Conservation (phyloP, 2,113 vertebrate species). For the Amphiprion percula region DNA sequence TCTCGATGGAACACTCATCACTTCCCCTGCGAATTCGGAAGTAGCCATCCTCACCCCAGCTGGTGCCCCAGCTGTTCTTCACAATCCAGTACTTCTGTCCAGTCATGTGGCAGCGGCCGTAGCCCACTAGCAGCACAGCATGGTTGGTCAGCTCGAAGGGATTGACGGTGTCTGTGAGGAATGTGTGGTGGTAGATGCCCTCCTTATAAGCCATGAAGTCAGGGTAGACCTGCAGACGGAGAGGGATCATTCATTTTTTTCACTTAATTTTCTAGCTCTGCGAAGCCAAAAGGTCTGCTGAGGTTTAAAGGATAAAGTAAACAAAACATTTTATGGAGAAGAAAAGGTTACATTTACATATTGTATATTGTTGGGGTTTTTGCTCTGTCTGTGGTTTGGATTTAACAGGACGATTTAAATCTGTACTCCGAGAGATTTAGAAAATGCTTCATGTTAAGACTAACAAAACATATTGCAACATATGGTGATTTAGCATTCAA, state of each 20-base stretch:
- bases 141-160: constrained; percentile 97
- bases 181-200: constrained; percentile 95
- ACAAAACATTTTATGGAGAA: neutral
- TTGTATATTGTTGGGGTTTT: neutral
- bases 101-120: constrained; percentile 85
- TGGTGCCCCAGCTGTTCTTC: constrained; percentile 96
- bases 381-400: neutral
- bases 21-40: constrained; percentile 94
- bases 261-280: neutral
- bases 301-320: neutral
- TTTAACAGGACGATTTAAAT: neutral
- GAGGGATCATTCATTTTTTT: neutral
- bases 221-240: constrained; percentile 82
- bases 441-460: neutral
- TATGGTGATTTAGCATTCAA: neutral
- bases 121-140: constrained; percentile 94
- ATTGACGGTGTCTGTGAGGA: constrained; percentile 88
- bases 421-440: neutral
- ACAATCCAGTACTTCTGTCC: constrained; percentile 93
- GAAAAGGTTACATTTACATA: neutral
- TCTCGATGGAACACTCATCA: constrained; percentile 95
- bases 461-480: too few relatives aligned
- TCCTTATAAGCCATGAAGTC: constrained; percentile 91
- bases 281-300: neutral
- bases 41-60: constrained; percentile 93